Conservation (phyloP, 1,140 invertebrate species). For the Panulirus ornatus region DNA sequence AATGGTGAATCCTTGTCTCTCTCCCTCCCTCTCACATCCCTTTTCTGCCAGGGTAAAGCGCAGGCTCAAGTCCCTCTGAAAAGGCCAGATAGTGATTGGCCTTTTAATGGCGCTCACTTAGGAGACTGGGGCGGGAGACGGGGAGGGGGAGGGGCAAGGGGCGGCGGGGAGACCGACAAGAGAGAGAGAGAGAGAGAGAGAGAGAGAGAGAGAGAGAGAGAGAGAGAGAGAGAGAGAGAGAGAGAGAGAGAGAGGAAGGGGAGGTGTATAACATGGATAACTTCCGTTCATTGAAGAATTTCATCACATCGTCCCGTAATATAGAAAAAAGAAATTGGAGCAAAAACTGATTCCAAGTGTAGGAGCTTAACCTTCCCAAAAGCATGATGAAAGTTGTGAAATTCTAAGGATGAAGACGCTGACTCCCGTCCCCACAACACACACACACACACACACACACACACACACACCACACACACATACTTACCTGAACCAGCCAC, state of each 20-base stretch:
- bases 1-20: conserved; percentile 7
- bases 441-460: too few species aligned
- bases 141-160: background rate
- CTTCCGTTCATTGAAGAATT: too few species aligned
- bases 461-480: too few species aligned
- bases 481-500: too few species aligned
- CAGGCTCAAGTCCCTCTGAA: conserved; percentile 7
- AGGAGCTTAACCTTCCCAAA: too few species aligned
- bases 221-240: background rate
- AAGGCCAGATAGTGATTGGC: conserved; percentile 44
- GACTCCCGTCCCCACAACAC: too few species aligned
- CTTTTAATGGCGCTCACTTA: conserved; percentile 32
- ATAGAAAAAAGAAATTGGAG: too few species aligned
- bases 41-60: background rate
- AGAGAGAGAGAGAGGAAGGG: background rate
- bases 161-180: background rate
- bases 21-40: background rate
- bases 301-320: too few species aligned
- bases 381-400: too few species aligned
- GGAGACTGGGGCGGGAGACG: background rate
- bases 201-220: background rate
- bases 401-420: too few species aligned
- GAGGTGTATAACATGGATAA: too few species aligned
- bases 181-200: background rate
- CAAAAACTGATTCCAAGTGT: too few species aligned